Percentiles rank a stretch among this genome's conserved stretches.
Conservation (phyloP, 1,140 invertebrate species). For the Sarcophaga bullata region DNA sequence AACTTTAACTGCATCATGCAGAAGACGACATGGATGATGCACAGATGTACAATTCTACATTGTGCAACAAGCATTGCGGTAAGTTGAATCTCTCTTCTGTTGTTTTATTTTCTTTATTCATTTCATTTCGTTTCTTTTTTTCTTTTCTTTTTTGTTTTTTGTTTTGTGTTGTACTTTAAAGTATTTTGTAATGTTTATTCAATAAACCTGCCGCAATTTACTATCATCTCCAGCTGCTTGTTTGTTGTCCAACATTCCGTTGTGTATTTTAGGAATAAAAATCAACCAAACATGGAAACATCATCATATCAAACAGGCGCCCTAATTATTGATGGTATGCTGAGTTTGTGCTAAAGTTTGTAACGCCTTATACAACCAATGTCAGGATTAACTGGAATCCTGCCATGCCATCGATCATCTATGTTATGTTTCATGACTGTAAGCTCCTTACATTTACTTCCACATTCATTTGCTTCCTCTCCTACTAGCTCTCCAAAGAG, state of each 20-base stretch:
- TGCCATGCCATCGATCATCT: too few relatives aligned
- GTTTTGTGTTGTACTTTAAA: slow-evolving; percentile 39
- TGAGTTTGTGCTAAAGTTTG: too few relatives aligned
- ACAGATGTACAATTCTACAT: slow-evolving; percentile 24
- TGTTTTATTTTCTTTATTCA: not conserved
- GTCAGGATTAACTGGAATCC: too few relatives aligned
- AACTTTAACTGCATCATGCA: slow-evolving; percentile 9
- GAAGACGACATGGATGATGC: not conserved
- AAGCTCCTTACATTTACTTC: too few relatives aligned
- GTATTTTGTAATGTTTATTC: slow-evolving; percentile 58
- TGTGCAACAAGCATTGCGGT: not conserved
- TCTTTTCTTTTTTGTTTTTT: not conserved
- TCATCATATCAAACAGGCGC: not conserved
- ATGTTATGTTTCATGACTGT: too few relatives aligned
- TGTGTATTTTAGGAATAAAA: too few relatives aligned
- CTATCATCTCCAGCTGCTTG: slow-evolving; percentile 30
- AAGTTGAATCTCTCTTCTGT: not conserved
- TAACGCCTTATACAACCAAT: too few relatives aligned
- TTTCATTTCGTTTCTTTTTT: not conserved
- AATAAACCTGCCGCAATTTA: slow-evolving; percentile 57
- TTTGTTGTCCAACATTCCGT: too few relatives aligned
- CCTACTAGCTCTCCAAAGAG: too few relatives aligned
- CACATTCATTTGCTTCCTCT: too few relatives aligned
- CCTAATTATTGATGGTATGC: not conserved
- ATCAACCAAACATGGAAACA: not conserved